Evolutionary conservation across 2,113 vertebrate species (phyloP).

Genomic region (Neopipo cinnamomea): DNA sequence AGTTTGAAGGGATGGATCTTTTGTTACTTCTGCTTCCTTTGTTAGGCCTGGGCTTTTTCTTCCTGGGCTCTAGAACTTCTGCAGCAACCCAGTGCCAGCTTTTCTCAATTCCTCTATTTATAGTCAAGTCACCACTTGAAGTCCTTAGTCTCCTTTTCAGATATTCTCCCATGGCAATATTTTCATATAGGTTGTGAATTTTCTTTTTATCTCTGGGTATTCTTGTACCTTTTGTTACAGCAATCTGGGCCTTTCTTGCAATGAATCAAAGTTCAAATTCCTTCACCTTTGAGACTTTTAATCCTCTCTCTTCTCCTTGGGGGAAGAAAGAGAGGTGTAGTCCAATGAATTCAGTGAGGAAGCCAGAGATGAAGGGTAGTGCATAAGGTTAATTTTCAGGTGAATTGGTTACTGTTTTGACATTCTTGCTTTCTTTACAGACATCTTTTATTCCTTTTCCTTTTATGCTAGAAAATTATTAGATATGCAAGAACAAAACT

Average conservation of each 20-base stretch:
- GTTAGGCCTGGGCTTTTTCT: background rate
- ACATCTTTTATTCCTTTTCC: background rate
- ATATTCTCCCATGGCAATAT: background rate
- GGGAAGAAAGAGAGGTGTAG: background rate
- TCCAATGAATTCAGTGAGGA: background rate
- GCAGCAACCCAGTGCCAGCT: background rate
- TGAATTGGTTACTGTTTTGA: background rate
- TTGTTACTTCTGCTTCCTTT: background rate
- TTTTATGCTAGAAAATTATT: conserved; percentile 21
- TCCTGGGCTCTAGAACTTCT: background rate
- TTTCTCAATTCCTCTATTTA: background rate
- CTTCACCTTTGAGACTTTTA: background rate
- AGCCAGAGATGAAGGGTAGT: background rate
- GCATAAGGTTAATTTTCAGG: conserved; percentile 42
- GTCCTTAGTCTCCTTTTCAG: background rate
- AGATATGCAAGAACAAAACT: conserved; percentile 32
- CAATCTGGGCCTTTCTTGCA: background rate
- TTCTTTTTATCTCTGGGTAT: background rate
- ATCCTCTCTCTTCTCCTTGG: background rate
- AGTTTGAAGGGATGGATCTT: background rate
- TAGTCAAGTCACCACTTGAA: background rate
- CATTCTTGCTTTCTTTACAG: conserved; percentile 15
- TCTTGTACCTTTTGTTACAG: background rate
- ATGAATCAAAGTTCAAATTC: background rate
- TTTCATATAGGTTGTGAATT: background rate